Conservation (phyloP, 2,888 invertebrate species). For the Hydroisotoma schaefferi region DNA sequence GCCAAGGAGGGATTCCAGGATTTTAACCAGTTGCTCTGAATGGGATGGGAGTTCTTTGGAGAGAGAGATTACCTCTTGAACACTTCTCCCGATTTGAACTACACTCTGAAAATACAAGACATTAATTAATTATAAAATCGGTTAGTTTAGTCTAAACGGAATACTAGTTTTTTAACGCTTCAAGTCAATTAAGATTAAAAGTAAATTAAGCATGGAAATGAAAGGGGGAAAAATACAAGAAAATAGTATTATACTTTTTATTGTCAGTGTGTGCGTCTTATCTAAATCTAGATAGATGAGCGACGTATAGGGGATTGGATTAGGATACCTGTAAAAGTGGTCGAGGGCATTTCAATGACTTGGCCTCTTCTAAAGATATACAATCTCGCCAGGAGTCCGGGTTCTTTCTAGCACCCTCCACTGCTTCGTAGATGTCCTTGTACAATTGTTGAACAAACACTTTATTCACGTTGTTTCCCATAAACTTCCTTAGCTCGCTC, state of each 20-base stretch:
- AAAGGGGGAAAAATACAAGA: too few species aligned
- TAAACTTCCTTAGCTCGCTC: slow-evolving; percentile 76
- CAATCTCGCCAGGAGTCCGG: slow-evolving; percentile 76
- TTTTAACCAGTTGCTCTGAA: slow-evolving; percentile 69
- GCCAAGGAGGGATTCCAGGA: slow-evolving; percentile 66
- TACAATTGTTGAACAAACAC: slow-evolving; percentile 77
- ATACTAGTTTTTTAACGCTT: too few species aligned
- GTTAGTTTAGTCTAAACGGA: too few species aligned
- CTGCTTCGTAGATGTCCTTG: slow-evolving; percentile 61
- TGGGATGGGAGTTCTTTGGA: slow-evolving; percentile 70
- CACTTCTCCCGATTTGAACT: slow-evolving; percentile 65
- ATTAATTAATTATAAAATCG: slow-evolving; percentile 6
- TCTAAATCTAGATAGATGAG: too few species aligned
- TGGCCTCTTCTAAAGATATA: slow-evolving; percentile 65
- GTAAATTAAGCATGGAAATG: too few species aligned
- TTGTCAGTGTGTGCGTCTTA: too few species aligned
- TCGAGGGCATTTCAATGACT: slow-evolving; percentile 61
- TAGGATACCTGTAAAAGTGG: slow-evolving; percentile 63
- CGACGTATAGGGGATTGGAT: not conserved
- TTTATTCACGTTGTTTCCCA: slow-evolving; percentile 81
- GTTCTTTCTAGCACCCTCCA: slow-evolving; percentile 69
- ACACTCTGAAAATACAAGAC: slow-evolving; percentile 60
- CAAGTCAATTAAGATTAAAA: too few species aligned
- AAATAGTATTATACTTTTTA: too few species aligned
- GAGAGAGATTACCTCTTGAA: slow-evolving; percentile 64